These are phyloP conservation scores for Exocentrus adspersus DNA, from an alignment of 2,888 invertebrate species.

Conservation along the genomic window DNA sequence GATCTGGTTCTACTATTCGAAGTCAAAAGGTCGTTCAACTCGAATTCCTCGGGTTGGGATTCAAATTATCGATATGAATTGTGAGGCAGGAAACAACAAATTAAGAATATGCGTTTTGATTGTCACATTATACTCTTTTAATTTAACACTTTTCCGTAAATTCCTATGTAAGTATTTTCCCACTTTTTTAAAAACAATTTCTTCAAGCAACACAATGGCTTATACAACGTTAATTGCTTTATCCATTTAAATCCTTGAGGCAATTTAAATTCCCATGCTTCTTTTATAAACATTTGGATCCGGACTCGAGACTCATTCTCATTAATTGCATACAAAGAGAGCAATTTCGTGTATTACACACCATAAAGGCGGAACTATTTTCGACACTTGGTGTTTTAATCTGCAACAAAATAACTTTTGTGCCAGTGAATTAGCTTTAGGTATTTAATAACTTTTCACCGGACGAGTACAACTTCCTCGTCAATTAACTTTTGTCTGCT, in stretches of 20 bases:
- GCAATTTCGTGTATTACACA: not conserved
- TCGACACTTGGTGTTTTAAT: not conserved
- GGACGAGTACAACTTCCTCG: constrained; percentile 6
- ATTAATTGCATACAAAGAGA: constrained; percentile 4
- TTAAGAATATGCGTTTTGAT: not conserved
- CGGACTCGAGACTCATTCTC: not conserved
- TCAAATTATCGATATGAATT: not conserved
- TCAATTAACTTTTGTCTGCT: not conserved
- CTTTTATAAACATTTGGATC: not conserved
- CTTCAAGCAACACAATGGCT: too few relatives aligned
- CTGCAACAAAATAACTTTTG: not conserved
- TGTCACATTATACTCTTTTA: too few relatives aligned
- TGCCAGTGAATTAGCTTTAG: too few relatives aligned
- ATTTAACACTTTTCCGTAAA: not conserved
- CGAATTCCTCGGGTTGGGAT: constrained; percentile 2
- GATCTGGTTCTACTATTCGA: not conserved
- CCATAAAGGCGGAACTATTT: constrained; percentile 7
- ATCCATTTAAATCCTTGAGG: not conserved
- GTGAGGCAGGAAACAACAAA: constrained; percentile 12
- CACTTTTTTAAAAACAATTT: too few relatives aligned
- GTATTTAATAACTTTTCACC: constrained; percentile 8
- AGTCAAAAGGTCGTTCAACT: constrained; percentile 37
- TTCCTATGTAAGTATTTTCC: too few relatives aligned
- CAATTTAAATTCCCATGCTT: constrained; percentile 1
- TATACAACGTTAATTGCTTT: too few relatives aligned